Evolutionary conservation across 2,888 invertebrate species (phyloP).

Genomic region (Zaprionus obscuricornis): DNA sequence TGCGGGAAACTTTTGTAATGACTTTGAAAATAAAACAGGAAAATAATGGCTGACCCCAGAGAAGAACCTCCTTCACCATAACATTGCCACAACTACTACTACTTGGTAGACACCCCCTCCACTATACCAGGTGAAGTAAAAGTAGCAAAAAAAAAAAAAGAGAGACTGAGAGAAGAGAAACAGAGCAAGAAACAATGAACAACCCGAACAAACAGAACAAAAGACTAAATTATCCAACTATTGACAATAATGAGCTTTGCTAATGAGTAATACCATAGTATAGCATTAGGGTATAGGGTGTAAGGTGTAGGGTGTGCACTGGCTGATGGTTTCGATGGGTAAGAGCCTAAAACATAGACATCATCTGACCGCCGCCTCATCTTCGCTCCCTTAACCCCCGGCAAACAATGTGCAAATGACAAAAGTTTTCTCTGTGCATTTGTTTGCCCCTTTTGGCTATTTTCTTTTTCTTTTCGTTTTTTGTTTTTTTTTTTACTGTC

Average conservation of each 20-base stretch:
- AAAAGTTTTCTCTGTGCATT: conserved; percentile 62
- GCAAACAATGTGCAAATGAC: conserved; percentile 68
- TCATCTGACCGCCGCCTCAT: conserved; percentile 17
- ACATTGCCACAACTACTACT: too few relatives aligned
- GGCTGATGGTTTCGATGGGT: background rate
- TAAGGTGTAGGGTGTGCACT: background rate
- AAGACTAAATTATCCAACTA: conserved; percentile 74
- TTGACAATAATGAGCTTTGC: conserved; percentile 77
- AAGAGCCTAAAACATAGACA: too few relatives aligned
- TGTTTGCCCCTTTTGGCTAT: conserved; percentile 20
- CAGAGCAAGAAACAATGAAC: conserved; percentile 8
- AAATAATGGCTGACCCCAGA: conserved; percentile 28
- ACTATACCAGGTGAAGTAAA: conserved; percentile 26
- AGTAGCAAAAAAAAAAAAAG: conserved; percentile 7
- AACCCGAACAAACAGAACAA: conserved; percentile 29
- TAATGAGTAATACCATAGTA: conserved; percentile 63
- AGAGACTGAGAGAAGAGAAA: background rate
- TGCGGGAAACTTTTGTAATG: conserved; percentile 76
- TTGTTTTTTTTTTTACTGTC: background rate
- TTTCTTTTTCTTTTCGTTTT: background rate
- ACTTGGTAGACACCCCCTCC: background rate
- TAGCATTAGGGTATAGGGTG: background rate
- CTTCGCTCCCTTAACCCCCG: background rate
- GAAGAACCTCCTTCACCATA: too few relatives aligned
- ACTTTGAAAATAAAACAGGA: conserved; percentile 72